These are phyloP conservation scores for Petrocephalus sullivani DNA, from an alignment of 2,797 vertebrate species.

Conservation along the genomic window DNA sequence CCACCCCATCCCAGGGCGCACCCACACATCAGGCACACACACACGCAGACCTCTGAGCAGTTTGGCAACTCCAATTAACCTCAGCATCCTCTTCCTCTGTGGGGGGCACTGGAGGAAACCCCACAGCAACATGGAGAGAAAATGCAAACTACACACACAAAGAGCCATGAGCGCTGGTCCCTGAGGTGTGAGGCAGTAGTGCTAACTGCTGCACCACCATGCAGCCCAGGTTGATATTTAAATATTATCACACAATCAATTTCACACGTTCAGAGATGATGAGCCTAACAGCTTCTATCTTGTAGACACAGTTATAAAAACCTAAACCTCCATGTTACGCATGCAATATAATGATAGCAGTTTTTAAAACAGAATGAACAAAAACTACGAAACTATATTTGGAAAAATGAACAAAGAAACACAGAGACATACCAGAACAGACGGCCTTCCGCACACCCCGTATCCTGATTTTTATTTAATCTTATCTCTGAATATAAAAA, in stretches of 20 bases:
- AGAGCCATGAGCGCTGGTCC: too few species aligned
- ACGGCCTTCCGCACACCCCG: background rate
- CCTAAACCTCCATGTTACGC: background rate
- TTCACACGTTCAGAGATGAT: background rate
- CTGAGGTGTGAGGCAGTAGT: too few species aligned
- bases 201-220: too few species aligned
- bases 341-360: background rate
- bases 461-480: background rate
- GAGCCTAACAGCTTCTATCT: background rate
- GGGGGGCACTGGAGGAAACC: too few species aligned
- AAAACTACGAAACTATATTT: background rate
- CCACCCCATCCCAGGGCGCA: too few species aligned
- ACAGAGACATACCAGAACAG: background rate
- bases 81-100: too few species aligned
- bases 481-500: background rate
- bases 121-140: too few species aligned
- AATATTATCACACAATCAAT: background rate
- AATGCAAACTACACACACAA: too few species aligned
- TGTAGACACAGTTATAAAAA: background rate
- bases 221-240: too few species aligned
- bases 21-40: too few species aligned
- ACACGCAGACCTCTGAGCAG: too few species aligned
- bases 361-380: background rate
- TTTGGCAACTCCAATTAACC: too few species aligned
- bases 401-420: background rate